Percentiles rank a stretch among this genome's conserved stretches.
These are phyloP conservation scores for Astropecten irregularis DNA, from an alignment of 53 echinoderm and acorn worm genomes.

Conservation along the genomic window DNA sequence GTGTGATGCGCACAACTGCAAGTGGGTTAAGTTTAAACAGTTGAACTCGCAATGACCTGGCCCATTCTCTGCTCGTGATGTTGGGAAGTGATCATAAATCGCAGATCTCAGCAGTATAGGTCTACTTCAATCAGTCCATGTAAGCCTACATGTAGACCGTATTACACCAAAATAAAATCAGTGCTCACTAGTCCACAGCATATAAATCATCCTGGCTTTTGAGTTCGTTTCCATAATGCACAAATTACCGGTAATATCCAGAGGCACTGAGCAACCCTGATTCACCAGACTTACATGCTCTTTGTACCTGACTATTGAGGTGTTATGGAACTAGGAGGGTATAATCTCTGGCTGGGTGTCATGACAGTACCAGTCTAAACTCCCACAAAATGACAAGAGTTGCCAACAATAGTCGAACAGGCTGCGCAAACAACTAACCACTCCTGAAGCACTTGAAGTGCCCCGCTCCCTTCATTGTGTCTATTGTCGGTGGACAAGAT, in stretches of 20 bases:
- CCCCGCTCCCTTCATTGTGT: background rate
- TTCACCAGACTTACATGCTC: background rate
- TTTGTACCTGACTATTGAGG: constrained; percentile 26
- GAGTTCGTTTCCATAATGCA: too few relatives aligned
- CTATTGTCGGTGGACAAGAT: background rate
- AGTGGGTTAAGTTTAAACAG: too few relatives aligned
- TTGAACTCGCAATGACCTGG: too few relatives aligned
- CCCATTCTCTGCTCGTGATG: too few relatives aligned
- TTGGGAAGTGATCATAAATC: too few relatives aligned
- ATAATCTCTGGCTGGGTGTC: background rate
- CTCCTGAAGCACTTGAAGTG: constrained; percentile 6
- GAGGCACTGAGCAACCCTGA: constrained; percentile 16
- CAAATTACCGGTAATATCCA: constrained; percentile 14
- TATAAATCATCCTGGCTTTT: too few relatives aligned
- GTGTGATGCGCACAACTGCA: too few relatives aligned
- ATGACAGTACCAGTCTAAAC: background rate
- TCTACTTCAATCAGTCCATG: too few relatives aligned
- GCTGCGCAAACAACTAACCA: background rate
- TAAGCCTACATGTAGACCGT: too few relatives aligned
- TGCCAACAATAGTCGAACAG: background rate
- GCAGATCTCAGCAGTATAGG: too few relatives aligned
- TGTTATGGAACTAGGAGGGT: background rate
- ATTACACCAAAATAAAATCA: too few relatives aligned
- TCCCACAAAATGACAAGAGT: background rate
- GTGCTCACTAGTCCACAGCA: too few relatives aligned